Evolutionary conservation across 2,113 vertebrate species (phyloP).

Genomic region (Muntiacus reevesi): DNA sequence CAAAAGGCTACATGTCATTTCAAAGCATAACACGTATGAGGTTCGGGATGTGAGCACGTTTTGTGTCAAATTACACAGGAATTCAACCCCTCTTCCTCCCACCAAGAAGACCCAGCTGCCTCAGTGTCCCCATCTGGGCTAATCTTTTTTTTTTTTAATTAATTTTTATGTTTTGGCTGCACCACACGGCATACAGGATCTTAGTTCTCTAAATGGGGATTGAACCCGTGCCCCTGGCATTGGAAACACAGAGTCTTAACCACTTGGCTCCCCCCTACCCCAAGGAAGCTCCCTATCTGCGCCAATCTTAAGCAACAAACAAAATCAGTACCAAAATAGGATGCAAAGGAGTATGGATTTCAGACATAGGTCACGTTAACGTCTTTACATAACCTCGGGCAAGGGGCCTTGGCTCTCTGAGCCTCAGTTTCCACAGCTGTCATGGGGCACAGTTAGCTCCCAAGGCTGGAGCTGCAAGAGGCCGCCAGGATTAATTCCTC

Average conservation of each 20-base stretch:
- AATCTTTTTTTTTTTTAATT: neutral
- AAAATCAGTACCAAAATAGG: neutral
- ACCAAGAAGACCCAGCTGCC: neutral
- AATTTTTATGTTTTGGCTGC: neutral
- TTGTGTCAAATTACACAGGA: neutral
- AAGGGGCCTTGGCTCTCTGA: neutral
- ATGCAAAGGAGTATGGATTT: neutral
- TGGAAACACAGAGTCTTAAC: neutral
- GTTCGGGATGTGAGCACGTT: neutral
- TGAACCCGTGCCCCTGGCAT: neutral
- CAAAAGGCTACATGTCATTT: conserved; percentile 18
- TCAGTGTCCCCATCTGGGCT: neutral
- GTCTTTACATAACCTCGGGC: neutral
- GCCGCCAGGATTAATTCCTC: neutral
- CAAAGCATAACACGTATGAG: conserved; percentile 2
- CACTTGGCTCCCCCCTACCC: neutral
- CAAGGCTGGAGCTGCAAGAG: neutral
- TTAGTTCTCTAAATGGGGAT: neutral
- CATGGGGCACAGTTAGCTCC: neutral
- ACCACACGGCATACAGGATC: fast-evolving
- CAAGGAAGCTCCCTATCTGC: neutral
- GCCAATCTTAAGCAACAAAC: neutral
- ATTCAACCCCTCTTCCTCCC: neutral
- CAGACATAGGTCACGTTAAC: neutral
- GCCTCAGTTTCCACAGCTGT: conserved; percentile 3